phyloP scores from a whole-genome alignment of 2,113 vertebrate genomes.

The Dipodomys spectabilis region DNA sequence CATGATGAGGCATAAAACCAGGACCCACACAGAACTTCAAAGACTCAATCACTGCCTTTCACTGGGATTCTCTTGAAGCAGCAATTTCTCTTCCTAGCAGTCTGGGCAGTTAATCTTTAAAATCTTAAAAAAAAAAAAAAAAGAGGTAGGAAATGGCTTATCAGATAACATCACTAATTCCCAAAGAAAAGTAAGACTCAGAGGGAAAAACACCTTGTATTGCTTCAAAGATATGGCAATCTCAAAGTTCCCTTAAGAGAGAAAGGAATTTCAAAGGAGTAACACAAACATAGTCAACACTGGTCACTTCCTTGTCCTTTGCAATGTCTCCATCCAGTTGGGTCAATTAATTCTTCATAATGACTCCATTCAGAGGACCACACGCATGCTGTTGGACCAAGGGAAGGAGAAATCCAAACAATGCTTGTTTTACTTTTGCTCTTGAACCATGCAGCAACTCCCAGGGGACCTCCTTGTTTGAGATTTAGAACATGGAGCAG shows the following conservation, averaged over 20 bases:
- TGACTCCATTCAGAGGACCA: not conserved
- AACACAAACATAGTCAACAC: not conserved
- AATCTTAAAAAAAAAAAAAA: not conserved
- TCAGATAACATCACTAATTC: conserved; percentile 44
- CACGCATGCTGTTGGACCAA: not conserved
- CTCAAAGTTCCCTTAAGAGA: not conserved
- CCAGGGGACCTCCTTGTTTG: not conserved
- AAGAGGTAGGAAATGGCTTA: conserved; percentile 30
- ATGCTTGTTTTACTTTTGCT: not conserved
- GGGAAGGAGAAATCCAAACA: not conserved
- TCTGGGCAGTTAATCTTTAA: conserved; percentile 9
- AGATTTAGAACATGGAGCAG: not conserved
- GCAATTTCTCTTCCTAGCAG: not conserved
- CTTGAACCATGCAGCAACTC: not conserved
- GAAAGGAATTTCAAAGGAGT: not conserved
- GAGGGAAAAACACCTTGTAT: not conserved
- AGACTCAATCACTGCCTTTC: not conserved
- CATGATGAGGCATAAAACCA: not conserved
- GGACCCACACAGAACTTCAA: not conserved
- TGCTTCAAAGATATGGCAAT: not conserved
- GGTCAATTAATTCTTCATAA: not conserved
- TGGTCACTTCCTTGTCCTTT: not conserved
- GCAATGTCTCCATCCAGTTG: not conserved
- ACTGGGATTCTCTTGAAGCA: conserved; percentile 34
- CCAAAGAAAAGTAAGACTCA: not conserved